Evolutionary conservation across 2,888 invertebrate genomes (phyloP).

Genomic region (Eulithis prunata): DNA sequence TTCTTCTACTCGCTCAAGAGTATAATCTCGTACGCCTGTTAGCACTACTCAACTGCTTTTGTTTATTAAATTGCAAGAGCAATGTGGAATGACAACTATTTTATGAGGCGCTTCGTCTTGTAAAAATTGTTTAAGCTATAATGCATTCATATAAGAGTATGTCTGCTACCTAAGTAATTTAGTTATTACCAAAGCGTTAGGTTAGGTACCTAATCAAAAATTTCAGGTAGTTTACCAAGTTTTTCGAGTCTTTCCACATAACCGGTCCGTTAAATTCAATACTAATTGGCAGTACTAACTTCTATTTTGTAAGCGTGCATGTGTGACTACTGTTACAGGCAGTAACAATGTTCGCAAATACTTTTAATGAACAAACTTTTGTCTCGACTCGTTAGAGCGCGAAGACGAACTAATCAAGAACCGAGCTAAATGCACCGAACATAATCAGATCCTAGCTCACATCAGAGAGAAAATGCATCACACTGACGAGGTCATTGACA

Average conservation of each 20-base stretch:
- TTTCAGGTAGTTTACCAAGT: too few relatives aligned
- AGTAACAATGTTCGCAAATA: background rate
- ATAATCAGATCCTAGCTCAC: conserved; percentile 78
- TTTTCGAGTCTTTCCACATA: too few relatives aligned
- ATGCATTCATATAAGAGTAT: too few relatives aligned
- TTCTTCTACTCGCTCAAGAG: background rate
- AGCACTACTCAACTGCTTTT: too few relatives aligned
- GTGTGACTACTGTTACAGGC: too few relatives aligned
- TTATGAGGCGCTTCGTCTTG: background rate
- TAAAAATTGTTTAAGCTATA: background rate
- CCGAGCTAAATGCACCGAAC: conserved; percentile 73
- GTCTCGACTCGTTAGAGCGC: conserved; percentile 57
- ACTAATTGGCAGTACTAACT: too few relatives aligned
- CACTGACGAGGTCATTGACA: conserved; percentile 76
- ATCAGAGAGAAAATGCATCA: conserved; percentile 80
- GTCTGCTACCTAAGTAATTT: too few relatives aligned
- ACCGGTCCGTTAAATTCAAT: too few relatives aligned
- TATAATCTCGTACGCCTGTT: background rate
- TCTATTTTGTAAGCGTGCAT: too few relatives aligned
- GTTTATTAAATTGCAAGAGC: background rate
- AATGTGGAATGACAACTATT: background rate
- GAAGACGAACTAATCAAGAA: conserved; percentile 78
- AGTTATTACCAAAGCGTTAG: too few relatives aligned
- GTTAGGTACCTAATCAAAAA: too few relatives aligned
- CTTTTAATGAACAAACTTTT: background rate